Base-by-base conservation (phyloP, 2,797 vertebrate species). In the Allobates femoralis region DNA sequence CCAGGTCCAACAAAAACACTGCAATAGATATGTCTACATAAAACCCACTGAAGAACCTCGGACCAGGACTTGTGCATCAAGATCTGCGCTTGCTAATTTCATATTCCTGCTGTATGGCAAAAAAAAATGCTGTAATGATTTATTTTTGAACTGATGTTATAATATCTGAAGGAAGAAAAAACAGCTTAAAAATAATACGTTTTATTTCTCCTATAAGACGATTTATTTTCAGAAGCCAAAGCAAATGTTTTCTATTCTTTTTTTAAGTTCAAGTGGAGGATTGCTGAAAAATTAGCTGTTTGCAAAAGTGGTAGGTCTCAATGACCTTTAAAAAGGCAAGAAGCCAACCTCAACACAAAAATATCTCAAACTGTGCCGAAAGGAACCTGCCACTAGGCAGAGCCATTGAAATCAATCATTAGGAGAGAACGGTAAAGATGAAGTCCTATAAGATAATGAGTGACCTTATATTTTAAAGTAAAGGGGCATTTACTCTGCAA, bases 161-260 rank as follows among this genome's bases (percentile, higher is more conserved):
- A 83, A 58, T 83, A 82, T 78, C 76, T 83, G n/a, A 64, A 58
- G 30, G 75, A 79, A 55, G 64, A 56, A 85, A 85, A 85, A 75
- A 79, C 37, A 64, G 55, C 10, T 58, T 58, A 21, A 62, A 86
- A 34, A 34, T 80, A 56, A 76, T 62, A 51, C 41, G 64, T 41
- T 77, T 84, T 55, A 16, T 21, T 37, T 60, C 60, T 71, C 51
- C 76, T 46, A 73, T 30, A 71, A 79, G 64, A 58, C 23, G 76
- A 71, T 85, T 85, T 58, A 60, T 28, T 32, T 30, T 6, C 32
- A 21, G 30, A 30, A 56, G 84, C 84, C 84, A 85, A 58, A 53
- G 76, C 21, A 67, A 85, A 79, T 85, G 66, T 79, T 79, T 71
- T 79, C 28, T 37, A 79, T 28, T 79, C 28, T 60, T 55, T 67